Percentiles rank a stretch among this genome's conserved stretches.
phyloP scores from a whole-genome alignment of 2,888 invertebrate genomes.

The Aspidapion aeneum region DNA sequence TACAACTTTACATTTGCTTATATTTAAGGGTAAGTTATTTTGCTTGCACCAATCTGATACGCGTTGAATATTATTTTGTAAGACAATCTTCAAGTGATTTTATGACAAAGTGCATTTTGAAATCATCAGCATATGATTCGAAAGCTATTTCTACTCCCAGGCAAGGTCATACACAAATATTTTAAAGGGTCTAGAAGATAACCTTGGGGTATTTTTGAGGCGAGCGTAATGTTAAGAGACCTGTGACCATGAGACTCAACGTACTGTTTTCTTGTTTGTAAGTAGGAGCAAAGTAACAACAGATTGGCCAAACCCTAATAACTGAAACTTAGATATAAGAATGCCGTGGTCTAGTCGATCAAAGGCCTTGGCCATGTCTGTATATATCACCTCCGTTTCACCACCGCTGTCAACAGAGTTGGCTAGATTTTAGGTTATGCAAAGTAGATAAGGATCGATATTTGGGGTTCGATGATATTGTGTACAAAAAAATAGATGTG shows the following conservation, averaged over 20 bases:
- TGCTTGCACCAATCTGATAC: neutral
- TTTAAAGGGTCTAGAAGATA: neutral
- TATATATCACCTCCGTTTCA: neutral
- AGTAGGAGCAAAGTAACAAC: neutral
- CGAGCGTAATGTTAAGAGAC: neutral
- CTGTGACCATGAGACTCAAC: neutral
- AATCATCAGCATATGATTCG: neutral
- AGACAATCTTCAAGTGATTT: neutral
- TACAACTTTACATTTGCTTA: neutral
- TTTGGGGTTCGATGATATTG: neutral
- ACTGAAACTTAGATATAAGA: neutral
- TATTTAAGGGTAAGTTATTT: neutral
- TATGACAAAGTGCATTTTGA: neutral
- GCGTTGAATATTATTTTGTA: neutral
- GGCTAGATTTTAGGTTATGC: neutral
- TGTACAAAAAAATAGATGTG: neutral
- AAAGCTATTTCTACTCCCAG: neutral
- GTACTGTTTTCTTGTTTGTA: neutral
- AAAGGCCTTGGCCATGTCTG: neutral
- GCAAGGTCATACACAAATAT: neutral
- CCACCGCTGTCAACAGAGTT: neutral
- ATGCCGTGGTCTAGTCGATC: neutral
- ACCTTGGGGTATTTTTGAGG: neutral
- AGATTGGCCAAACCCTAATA: neutral
- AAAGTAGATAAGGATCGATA: neutral